Evolutionary conservation across 37 sponge, comb jelly and placozoan genomes (phyloP).

Genomic region (Beroe forskalii): DNA sequence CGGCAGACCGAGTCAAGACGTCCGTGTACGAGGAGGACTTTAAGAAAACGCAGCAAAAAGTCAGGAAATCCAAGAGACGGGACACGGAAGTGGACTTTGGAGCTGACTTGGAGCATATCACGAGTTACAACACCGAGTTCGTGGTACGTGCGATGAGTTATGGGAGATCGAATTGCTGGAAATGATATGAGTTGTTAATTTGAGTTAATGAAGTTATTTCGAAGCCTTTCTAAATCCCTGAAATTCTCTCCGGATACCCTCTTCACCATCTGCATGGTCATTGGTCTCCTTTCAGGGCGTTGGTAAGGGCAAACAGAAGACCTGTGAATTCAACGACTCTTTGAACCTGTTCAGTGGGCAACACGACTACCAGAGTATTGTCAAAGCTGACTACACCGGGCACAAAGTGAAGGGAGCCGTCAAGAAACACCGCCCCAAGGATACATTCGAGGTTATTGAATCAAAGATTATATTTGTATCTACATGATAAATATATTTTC

Average conservation of each 20-base stretch:
- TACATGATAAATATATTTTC: no score
- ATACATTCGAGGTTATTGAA: constrained; percentile 45
- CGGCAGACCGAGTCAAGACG: neutral
- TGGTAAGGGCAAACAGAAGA: neutral
- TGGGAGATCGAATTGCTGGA: no score
- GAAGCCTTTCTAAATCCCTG: no score
- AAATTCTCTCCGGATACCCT: no score
- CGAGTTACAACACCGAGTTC: constrained; percentile 32
- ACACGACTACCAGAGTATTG: constrained; percentile 12
- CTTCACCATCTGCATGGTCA: neutral
- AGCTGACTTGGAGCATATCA: constrained; percentile 2
- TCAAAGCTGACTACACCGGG: neutral
- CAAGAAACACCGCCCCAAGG: constrained; percentile 14
- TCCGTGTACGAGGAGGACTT: constrained; percentile 39
- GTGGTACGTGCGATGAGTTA: constrained; percentile 14
- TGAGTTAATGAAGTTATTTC: no score
- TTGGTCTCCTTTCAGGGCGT: neutral
- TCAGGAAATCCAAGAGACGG: constrained; percentile 33
- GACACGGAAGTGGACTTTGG: constrained; percentile 53
- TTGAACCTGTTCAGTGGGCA: constrained; percentile 12
- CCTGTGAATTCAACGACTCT: neutral
- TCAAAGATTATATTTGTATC: no score
- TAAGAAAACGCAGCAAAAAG: neutral
- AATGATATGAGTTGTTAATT: no score
- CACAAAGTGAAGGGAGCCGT: constrained; percentile 22